Evolutionary conservation across 2,888 invertebrate genomes (phyloP).

Genomic region (Ormyrus pomaceus): DNA sequence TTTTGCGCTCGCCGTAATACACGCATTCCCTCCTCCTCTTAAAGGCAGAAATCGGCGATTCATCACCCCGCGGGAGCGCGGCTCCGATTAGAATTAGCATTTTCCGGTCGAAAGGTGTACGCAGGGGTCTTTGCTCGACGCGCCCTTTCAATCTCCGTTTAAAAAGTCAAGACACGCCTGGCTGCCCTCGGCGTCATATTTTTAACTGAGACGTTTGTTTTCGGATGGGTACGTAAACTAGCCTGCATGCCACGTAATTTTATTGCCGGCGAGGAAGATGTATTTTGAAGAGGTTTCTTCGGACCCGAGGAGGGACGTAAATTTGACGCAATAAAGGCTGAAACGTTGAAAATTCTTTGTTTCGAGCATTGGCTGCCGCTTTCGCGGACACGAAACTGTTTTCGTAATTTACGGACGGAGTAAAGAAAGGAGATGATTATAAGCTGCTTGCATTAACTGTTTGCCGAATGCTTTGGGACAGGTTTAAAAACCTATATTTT

Average conservation of each 20-base stretch:
- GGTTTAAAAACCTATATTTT: constrained; percentile 3
- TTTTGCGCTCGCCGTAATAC: not conserved
- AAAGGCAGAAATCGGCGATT: constrained; percentile 42
- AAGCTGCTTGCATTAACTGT: constrained; percentile 1
- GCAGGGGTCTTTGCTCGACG: too few relatives aligned
- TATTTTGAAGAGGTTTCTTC: not conserved
- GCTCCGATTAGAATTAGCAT: constrained; percentile 47
- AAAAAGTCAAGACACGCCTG: too few relatives aligned
- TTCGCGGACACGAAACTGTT: constrained; percentile 21
- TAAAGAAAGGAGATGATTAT: constrained; percentile 35
- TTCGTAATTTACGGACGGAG: constrained; percentile 28
- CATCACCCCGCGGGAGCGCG: constrained; percentile 22
- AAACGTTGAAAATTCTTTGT: constrained; percentile 7
- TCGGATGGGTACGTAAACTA: not conserved
- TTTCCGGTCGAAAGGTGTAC: not conserved
- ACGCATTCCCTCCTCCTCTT: not conserved
- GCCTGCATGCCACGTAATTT: not conserved
- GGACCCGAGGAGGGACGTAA: constrained; percentile 2
- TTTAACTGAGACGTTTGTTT: constrained; percentile 13
- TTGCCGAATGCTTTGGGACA: not conserved
- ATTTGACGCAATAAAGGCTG: constrained; percentile 9
- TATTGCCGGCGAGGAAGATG: not conserved
- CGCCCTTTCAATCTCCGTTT: too few relatives aligned
- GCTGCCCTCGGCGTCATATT: not conserved
- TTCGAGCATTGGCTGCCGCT: not conserved